phyloP scores from a whole-genome alignment of 2,888 invertebrate species.

The Steromphala cineraria region DNA sequence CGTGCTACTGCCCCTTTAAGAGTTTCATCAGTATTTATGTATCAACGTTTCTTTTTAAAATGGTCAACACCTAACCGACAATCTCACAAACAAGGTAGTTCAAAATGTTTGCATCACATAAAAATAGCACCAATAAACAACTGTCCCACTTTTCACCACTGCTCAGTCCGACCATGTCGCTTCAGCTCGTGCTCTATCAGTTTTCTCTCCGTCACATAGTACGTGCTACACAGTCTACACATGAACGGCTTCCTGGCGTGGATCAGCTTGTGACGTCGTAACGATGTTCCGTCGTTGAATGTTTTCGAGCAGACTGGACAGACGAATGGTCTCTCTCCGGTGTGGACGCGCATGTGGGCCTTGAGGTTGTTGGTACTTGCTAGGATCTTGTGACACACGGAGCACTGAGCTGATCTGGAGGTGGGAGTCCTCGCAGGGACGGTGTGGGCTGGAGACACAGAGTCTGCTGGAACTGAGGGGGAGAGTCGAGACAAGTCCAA shows the following conservation, averaged over 20 bases:
- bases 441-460: neutral
- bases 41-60: too few species aligned
- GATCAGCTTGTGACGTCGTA: neutral
- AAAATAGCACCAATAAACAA: too few species aligned
- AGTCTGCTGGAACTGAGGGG: neutral
- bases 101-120: too few species aligned
- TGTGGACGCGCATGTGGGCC: neutral
- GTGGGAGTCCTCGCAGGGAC: neutral
- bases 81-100: too few species aligned
- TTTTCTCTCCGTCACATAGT: neutral
- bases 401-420: neutral
- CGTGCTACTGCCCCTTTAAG: too few species aligned
- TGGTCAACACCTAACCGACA: too few species aligned
- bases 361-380: neutral
- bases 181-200: neutral
- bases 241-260: neutral
- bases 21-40: too few species aligned
- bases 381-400: neutral
- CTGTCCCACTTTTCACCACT: too few species aligned
- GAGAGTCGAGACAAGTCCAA: too few species aligned
- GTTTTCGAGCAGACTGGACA: neutral
- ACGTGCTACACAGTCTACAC: neutral
- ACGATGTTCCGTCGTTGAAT: neutral
- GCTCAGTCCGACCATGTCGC: neutral
- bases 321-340: neutral